Evolutionary conservation across 2,113 vertebrate species (phyloP).

Genomic region (Hemiprocne comata): DNA sequence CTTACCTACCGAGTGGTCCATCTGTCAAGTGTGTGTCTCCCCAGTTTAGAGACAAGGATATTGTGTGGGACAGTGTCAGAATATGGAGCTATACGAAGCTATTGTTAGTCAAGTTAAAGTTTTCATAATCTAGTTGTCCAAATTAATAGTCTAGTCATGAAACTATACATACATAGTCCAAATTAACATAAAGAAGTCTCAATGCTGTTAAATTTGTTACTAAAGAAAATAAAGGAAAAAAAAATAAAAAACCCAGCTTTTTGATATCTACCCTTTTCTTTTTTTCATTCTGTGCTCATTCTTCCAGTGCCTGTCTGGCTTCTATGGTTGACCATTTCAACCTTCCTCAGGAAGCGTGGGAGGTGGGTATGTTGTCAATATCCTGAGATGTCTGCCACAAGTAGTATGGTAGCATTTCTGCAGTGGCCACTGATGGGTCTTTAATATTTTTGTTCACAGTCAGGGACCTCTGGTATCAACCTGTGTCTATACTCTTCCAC

Average conservation of each 20-base stretch:
- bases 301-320: neutral
- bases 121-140: neutral
- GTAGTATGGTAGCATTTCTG: neutral
- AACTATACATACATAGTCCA: neutral
- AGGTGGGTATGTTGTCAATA: neutral
- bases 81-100: neutral
- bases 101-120: neutral
- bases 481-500: neutral
- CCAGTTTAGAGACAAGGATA: too few relatives aligned
- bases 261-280: neutral
- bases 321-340: fast-evolving
- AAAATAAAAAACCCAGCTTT: neutral
- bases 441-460: neutral
- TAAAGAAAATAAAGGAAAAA: neutral
- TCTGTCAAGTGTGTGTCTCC: too few relatives aligned
- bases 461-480: neutral
- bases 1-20: too few relatives aligned
- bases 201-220: neutral
- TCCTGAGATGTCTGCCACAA: neutral
- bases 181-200: neutral
- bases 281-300: neutral
- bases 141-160: neutral
- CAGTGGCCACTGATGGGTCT: neutral
- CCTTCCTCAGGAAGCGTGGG: neutral
- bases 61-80: too few relatives aligned